phyloP scores from a whole-genome alignment of 2,888 invertebrate species.

The Cryptocephalus primarius region DNA sequence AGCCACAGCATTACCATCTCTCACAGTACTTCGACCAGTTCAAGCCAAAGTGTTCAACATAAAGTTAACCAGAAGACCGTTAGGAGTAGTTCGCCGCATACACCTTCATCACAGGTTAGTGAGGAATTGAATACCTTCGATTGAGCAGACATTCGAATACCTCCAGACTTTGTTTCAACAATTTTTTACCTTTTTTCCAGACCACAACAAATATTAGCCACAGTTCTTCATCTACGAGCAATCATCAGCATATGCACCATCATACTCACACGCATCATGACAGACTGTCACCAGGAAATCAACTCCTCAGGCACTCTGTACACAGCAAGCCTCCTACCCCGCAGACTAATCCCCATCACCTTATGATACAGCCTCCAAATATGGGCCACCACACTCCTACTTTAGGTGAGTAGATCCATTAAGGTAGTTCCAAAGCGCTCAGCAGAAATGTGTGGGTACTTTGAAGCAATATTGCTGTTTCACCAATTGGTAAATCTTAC shows the following conservation, averaged over 20 bases:
- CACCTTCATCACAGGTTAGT: conserved; percentile 20
- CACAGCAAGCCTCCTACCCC: conserved; percentile 29
- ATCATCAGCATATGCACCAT: conserved; percentile 54
- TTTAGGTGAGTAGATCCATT: conserved; percentile 30
- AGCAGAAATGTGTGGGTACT: too few species aligned
- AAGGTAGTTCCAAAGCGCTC: not conserved
- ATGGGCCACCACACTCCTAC: conserved; percentile 46
- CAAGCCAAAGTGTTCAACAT: conserved; percentile 49
- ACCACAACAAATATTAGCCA: conserved; percentile 41
- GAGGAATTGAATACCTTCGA: not conserved
- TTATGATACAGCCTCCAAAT: conserved; percentile 55
- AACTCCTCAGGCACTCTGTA: conserved; percentile 43
- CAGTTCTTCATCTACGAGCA: conserved; percentile 25
- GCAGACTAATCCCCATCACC: conserved; percentile 40
- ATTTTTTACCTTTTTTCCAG: conserved; percentile 3
- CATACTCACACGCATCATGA: conserved; percentile 55
- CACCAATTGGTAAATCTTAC: too few species aligned
- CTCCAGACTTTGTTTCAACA: too few species aligned
- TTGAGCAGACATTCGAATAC: too few species aligned
- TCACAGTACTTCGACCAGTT: conserved; percentile 56
- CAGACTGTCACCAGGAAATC: conserved; percentile 45
- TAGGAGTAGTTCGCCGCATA: conserved; percentile 31
- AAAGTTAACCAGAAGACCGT: conserved; percentile 37
- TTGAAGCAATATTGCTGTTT: too few species aligned
- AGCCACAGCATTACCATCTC: conserved; percentile 51